Conservation (phyloP, 2,113 vertebrate genomes). For the Oostethus manadensis region DNA sequence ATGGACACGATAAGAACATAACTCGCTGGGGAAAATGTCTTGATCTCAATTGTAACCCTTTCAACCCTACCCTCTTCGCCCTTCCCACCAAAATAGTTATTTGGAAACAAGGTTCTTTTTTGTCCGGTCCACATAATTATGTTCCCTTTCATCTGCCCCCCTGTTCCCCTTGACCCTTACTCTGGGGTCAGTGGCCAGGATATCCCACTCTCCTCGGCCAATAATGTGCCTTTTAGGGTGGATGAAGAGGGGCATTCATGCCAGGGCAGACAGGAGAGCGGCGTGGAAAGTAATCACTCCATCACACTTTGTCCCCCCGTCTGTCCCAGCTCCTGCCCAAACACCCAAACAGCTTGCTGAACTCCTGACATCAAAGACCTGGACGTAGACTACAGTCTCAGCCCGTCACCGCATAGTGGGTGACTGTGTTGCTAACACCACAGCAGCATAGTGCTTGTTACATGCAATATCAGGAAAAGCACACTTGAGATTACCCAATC, state of each 20-base stretch:
- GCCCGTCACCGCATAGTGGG: constrained; percentile 47
- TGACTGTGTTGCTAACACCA: constrained; percentile 41
- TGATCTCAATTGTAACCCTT: constrained; percentile 66
- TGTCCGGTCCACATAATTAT: constrained; percentile 74
- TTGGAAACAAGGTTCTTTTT: constrained; percentile 78
- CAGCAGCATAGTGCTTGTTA: constrained; percentile 19
- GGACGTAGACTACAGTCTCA: constrained; percentile 39
- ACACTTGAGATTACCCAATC: constrained; percentile 22
- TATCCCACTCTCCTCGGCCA: constrained; percentile 75
- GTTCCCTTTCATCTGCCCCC: constrained; percentile 75
- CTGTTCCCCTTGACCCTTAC: constrained; percentile 75
- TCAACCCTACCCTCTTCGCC: constrained; percentile 30
- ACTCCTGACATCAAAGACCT: constrained; percentile 68
- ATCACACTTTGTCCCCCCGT: constrained; percentile 69
- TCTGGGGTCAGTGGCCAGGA: constrained; percentile 75
- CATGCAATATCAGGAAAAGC: constrained; percentile 43
- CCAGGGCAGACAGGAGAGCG: constrained; percentile 68
- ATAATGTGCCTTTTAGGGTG: constrained; percentile 78
- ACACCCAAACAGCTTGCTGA: constrained; percentile 69
- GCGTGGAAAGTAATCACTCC: constrained; percentile 73
- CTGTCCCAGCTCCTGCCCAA: constrained; percentile 68
- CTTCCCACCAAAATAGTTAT: constrained; percentile 78
- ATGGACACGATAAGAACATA: constrained; percentile 59
- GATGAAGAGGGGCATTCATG: constrained; percentile 79
- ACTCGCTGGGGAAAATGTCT: constrained; percentile 67